phyloP scores from a whole-genome alignment of 1,140 invertebrate species.

The Phymastichus coffea region DNA sequence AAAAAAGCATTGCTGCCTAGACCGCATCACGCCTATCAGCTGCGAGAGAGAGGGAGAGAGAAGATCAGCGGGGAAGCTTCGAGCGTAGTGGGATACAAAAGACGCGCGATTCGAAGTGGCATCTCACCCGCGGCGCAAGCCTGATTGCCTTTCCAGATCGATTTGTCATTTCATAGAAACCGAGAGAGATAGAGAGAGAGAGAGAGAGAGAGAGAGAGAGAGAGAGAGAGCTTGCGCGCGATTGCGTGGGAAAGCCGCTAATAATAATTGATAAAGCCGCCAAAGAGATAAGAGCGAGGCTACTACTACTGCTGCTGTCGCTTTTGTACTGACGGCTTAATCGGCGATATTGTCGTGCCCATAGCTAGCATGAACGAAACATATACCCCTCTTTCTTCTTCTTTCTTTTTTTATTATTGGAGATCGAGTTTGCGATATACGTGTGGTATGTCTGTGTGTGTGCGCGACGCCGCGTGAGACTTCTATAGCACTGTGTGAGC shows the following conservation, averaged over 20 bases:
- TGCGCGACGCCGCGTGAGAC: not conserved
- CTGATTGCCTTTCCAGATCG: constrained; percentile 42
- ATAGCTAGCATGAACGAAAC: too few species aligned
- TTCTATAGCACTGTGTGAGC: not conserved
- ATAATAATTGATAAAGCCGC: constrained; percentile 19
- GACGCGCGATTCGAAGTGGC: constrained; percentile 40
- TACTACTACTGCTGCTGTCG: not conserved
- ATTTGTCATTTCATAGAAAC: constrained; percentile 44
- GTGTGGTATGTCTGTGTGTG: too few species aligned
- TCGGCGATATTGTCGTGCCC: constrained; percentile 18
- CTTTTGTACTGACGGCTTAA: constrained; percentile 18
- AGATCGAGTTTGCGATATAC: too few species aligned
- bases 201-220: too few species aligned
- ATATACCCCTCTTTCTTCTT: too few species aligned
- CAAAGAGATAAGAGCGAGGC: constrained; percentile 9
- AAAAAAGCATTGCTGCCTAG: not conserved
- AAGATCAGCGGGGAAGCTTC: not conserved
- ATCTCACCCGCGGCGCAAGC: constrained; percentile 40
- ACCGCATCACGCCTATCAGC: not conserved
- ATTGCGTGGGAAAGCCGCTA: constrained; percentile 14
- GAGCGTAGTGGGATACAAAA: too few species aligned
- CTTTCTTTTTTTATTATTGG: too few species aligned
- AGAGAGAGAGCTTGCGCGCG: too few species aligned
- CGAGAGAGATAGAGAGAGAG: too few species aligned
- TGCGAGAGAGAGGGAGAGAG: not conserved